These are phyloP conservation scores for Invenusta paracnida DNA, from an alignment of 2,888 invertebrate genomes.

Conservation along the genomic window DNA sequence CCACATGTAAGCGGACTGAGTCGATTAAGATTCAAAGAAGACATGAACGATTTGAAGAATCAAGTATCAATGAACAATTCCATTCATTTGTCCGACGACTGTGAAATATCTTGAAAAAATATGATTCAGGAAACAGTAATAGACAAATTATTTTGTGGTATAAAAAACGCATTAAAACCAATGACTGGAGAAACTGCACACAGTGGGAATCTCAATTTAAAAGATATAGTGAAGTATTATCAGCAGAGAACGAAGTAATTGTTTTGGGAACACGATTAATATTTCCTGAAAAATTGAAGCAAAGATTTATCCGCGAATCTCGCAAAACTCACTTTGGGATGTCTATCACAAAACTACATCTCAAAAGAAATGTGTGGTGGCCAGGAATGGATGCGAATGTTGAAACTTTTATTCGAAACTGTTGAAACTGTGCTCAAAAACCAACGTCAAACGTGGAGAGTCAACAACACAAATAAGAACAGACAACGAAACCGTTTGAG, in stretches of 20 bases:
- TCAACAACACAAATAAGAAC: neutral
- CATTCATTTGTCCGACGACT: neutral
- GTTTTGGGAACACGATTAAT: neutral
- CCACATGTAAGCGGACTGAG: neutral
- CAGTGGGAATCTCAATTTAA: neutral
- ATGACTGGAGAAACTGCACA: neutral
- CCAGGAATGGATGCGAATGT: neutral
- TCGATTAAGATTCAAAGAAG: neutral
- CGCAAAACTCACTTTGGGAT: neutral
- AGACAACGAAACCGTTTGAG: neutral
- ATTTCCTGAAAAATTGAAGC: neutral
- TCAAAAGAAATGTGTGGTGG: neutral
- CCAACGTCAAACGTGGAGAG: neutral
- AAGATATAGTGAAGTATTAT: neutral
- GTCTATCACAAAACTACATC: neutral
- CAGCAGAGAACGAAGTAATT: neutral
- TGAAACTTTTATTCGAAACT: too few relatives aligned
- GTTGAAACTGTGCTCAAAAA: neutral
- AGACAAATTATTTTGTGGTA: neutral
- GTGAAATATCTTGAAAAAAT: neutral
- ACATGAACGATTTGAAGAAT: neutral
- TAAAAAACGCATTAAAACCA: neutral
- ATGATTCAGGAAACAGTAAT: neutral
- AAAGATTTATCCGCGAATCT: neutral
- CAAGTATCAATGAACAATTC: neutral